Evolutionary conservation across 2,797 vertebrate genomes (phyloP).

Genomic region (Rhyacichthys aspro): DNA sequence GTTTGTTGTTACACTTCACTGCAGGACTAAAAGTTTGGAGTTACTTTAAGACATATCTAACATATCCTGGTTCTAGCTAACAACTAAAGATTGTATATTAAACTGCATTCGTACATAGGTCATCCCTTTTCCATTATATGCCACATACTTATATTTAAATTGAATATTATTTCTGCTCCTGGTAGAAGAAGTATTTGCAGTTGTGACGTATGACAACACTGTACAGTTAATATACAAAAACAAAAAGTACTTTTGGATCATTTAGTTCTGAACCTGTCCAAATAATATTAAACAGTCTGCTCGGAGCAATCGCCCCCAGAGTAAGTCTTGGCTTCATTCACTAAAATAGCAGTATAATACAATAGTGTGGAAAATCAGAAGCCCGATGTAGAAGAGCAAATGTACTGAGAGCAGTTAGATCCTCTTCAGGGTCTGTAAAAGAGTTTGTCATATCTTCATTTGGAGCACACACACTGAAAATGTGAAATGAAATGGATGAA

Average conservation of each 20-base stretch:
- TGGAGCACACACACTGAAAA: conserved; percentile 17
- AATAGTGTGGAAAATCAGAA: conserved; percentile 63
- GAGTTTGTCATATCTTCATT: conserved; percentile 44
- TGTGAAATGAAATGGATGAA: conserved; percentile 44
- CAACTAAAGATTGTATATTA: too few relatives aligned
- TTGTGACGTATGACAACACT: neutral
- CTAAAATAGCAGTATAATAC: conserved; percentile 50
- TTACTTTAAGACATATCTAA: too few relatives aligned
- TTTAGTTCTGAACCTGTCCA: conserved; percentile 22
- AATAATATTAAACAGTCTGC: conserved; percentile 31
- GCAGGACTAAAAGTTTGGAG: too few relatives aligned
- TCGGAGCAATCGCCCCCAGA: conserved; percentile 12
- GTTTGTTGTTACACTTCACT: too few relatives aligned
- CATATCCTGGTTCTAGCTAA: too few relatives aligned
- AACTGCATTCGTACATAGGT: too few relatives aligned
- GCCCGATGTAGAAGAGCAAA: conserved; percentile 33
- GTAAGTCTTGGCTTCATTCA: conserved; percentile 28
- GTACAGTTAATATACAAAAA: too few relatives aligned
- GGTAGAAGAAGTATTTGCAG: conserved; percentile 1
- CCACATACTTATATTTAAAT: too few relatives aligned
- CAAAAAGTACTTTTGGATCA: conserved; percentile 1
- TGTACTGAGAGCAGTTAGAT: conserved; percentile 17
- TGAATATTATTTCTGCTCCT: neutral
- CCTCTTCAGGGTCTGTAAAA: conserved; percentile 45
- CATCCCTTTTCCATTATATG: too few relatives aligned